These are phyloP conservation scores for Glyptemys insculpta DNA, from an alignment of 2,797 vertebrate species.

Conservation along the genomic window DNA sequence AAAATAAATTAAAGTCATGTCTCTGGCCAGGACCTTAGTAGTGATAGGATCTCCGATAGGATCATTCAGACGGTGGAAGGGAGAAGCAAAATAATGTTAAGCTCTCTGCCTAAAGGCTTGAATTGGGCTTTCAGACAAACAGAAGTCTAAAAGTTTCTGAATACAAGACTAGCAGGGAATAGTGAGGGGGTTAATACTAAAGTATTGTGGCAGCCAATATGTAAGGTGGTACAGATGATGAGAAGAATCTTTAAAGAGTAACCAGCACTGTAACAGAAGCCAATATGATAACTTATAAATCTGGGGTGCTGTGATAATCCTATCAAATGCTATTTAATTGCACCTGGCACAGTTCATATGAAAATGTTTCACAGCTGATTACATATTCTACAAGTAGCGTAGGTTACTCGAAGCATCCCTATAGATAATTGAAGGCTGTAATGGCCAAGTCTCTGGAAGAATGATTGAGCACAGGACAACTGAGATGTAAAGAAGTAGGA, in stretches of 20 bases:
- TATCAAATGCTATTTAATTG: neutral
- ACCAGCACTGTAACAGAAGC: neutral
- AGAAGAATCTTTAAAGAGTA: neutral
- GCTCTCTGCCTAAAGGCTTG: neutral
- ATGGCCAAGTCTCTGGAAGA: neutral
- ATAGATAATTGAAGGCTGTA: neutral
- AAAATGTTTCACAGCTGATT: neutral
- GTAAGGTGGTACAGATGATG: neutral
- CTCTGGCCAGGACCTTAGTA: neutral
- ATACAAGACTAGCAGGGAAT: neutral
- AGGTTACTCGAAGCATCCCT: neutral
- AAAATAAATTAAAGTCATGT: neutral
- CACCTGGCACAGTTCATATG: neutral
- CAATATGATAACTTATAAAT: neutral
- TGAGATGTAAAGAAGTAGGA: neutral
- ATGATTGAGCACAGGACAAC: neutral
- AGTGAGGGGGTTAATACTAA: neutral
- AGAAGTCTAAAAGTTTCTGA: neutral
- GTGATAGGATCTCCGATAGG: neutral
- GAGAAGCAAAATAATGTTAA: neutral
- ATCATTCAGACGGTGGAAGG: neutral
- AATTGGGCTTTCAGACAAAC: neutral
- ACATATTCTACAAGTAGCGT: neutral
- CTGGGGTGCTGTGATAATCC: neutral
- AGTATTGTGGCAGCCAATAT: accelerated